Evolutionary conservation across 2,797 vertebrate species (phyloP), one percentile per base, ranked within the genome.

Genomic region (Simalia tracyae): DNA sequence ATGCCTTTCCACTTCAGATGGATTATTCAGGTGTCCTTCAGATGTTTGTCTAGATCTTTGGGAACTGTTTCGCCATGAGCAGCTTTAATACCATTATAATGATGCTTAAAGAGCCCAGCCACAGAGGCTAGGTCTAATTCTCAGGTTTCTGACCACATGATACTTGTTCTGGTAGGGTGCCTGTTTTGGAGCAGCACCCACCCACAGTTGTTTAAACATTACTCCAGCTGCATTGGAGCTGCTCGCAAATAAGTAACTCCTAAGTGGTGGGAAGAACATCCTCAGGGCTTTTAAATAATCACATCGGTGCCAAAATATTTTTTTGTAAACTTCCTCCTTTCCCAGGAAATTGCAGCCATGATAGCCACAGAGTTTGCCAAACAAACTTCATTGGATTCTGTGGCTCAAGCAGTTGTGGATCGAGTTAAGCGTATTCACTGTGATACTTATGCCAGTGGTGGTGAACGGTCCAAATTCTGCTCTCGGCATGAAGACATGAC

Each of bases 401-500:
- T 98, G 93, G 98, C 99, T 36, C 99, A 99, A 97, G 98, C 98
- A 0, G 99, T 99, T 95, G 99, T 99, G 95, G 99, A 99, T 95
- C 98, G 99, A 0, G 98, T 99, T 46, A 99, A 98, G 84, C 98
- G 99, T 61, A 98, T 99, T 93, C 99, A 99, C 94, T 97, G 99
- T 0, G 99, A 99, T 93, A 98, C 98, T 28, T 99, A 98, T 22
- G 98, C 98, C 95, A 99, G 98, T 0, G 99, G 99, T 3, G 98
- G 98, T 28, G 99, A 99, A 94, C 97, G 98, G 50, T 98, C 99
- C 5, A 95, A 98, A 31, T 98, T 97, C 97, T 99, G 99, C 94
- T 97, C 98, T 0, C 97, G 98, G 31, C 99, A 99, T 0, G 99
- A 99, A 95, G 99, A 99, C 97, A 99, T 99, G 99, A 99, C 99